A percentile compares a stretch with the other conserved stretches of the same genome.
phyloP scores from a whole-genome alignment of 1,140 invertebrate genomes.

The Magallana ariakensis region DNA sequence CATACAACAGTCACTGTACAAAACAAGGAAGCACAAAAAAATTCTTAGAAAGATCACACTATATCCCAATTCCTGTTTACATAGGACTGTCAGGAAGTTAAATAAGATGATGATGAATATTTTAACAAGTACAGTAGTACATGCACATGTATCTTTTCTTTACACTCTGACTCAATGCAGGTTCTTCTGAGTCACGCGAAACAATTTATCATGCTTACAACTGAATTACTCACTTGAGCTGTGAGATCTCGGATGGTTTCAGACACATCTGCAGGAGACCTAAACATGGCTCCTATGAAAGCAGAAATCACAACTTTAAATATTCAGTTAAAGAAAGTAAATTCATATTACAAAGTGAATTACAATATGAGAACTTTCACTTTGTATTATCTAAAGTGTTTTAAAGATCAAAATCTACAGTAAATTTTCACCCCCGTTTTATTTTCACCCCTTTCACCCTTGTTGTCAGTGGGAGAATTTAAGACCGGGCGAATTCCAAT shows the following conservation, averaged over 20 bases:
- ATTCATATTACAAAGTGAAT: no score
- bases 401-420: no score
- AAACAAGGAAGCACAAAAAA: neutral
- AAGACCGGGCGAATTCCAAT: no score
- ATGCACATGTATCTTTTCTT: neutral
- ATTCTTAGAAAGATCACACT: neutral
- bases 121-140: neutral
- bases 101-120: neutral
- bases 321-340: no score
- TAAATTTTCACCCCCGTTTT: no score
- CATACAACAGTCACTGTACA: neutral
- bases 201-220: neutral
- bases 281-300: constrained; percentile 55
- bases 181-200: neutral
- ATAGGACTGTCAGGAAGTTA: neutral
- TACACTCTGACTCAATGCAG: neutral
- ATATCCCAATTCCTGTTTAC: neutral
- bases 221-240: neutral
- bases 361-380: no score
- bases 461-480: no score
- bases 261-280: constrained; percentile 8
- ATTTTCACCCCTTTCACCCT: no score
- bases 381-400: no score
- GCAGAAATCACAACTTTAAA: neutral
- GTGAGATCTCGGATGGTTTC: neutral